phyloP scores from a whole-genome alignment of 2,113 vertebrate genomes.

The Rostratula benghalensis region DNA sequence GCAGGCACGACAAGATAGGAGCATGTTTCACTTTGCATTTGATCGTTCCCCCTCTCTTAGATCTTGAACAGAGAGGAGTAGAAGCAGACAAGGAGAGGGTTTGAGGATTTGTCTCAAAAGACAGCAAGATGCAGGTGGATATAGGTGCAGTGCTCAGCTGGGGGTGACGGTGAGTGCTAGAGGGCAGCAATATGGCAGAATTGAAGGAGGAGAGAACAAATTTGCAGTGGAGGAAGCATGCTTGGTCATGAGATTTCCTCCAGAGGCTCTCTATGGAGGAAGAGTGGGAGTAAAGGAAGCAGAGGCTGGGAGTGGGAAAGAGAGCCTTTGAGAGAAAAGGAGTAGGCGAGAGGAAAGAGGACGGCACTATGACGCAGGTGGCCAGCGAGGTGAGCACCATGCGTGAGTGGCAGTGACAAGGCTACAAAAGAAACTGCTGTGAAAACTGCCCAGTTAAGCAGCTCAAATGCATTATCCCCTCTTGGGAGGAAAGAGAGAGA shows the following conservation, averaged over 20 bases:
- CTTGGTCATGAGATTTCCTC: slow-evolving; percentile 25
- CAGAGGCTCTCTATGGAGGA: slow-evolving; percentile 28
- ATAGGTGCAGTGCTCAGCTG: background rate
- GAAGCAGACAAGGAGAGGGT: background rate
- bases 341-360: background rate
- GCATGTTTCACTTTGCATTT: background rate
- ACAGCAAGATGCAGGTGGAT: background rate
- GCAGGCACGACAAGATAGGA: background rate
- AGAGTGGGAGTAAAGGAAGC: slow-evolving; percentile 56
- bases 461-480: slow-evolving; percentile 3
- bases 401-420: background rate
- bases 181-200: background rate
- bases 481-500: slow-evolving; percentile 1
- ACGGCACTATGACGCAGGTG: background rate
- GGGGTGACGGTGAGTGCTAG: background rate
- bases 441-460: slow-evolving; percentile 6
- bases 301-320: slow-evolving; percentile 19
- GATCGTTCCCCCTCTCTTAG: background rate
- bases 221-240: background rate
- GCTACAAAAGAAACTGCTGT: slow-evolving; percentile 2
- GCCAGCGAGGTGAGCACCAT: background rate
- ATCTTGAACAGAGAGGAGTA: background rate
- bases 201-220: background rate
- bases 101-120: background rate
- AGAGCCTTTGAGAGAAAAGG: slow-evolving; percentile 14